Evolutionary conservation across 2,888 invertebrate genomes (phyloP), one percentile per base, ranked within the genome.

Genomic region (Aspidiotus destructor): DNA sequence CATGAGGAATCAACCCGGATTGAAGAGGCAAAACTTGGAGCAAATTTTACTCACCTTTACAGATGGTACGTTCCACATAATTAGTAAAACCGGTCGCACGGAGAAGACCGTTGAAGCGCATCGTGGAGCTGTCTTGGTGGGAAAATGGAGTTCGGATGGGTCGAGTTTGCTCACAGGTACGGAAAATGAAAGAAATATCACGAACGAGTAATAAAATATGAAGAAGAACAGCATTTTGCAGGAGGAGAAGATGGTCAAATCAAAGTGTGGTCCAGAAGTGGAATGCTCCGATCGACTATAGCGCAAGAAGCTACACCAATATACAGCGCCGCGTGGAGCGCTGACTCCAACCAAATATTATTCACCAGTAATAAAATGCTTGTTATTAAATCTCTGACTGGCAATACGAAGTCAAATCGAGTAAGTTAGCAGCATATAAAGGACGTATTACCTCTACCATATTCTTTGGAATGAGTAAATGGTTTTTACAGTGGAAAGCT

Each of bases 231-330:
- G 28, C 1, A 28, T 28, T 28, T 28, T 28, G 5, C 77, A 88
- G 96, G 89, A 71, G 97, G 97, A 0, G 98, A 99, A 81, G 99
- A 99, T 80, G 99, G 98, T 2, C 84, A 86, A 69, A 86, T 98
- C 2, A 97, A 97, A 80, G 87, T 98, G 70, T 99, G 98, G 98
- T 98, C 98, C 0, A 82, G 95, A 60, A 92, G 90, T 75, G 98
- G 97, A 13, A 88, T 94, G 83, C 81, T 99, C 13, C 84, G 99
- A 2, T 94, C 96, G 0, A 89, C 89, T 1, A 85, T 96, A 1
- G 85, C 92, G 58, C 88, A 91, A 73, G 89, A 88, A 69, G 88
- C 87, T 74, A 81, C 83, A 65, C 87, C 95, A 0, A 86, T 95
- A 69, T 89, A 93, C 74, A 85, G 86, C 68, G 87, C 92, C 5